phyloP scores from a whole-genome alignment of 2,888 invertebrate genomes.

The Glaucopsyche alexis region DNA sequence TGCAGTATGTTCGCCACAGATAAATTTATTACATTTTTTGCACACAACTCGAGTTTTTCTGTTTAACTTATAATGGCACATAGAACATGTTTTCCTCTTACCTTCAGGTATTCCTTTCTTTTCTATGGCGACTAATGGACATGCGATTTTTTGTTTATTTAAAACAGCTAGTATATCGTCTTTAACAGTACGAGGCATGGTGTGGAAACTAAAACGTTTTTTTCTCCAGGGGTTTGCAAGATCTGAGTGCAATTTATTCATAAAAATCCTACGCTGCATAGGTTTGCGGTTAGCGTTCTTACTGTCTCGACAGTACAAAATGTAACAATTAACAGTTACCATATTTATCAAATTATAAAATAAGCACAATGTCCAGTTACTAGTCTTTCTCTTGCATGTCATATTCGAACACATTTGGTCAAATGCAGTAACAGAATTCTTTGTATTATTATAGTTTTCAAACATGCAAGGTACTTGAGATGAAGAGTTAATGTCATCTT shows the following conservation, averaged over 20 bases:
- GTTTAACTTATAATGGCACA: background rate
- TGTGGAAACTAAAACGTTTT: background rate
- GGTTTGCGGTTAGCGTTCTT: background rate
- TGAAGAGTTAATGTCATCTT: background rate
- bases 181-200: slow-evolving; percentile 1
- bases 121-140: background rate
- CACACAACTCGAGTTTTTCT: slow-evolving; percentile 10
- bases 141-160: background rate
- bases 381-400: background rate
- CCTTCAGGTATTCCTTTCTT: background rate
- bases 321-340: background rate
- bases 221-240: slow-evolving; percentile 14
- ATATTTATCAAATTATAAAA: slow-evolving; percentile 6
- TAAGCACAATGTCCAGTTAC: slow-evolving; percentile 1
- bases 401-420: slow-evolving; percentile 10
- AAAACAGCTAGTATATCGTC: slow-evolving; percentile 7
- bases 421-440: background rate
- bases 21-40: slow-evolving; percentile 13
- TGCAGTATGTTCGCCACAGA: slow-evolving; percentile 1
- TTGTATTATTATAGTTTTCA: background rate
- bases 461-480: background rate
- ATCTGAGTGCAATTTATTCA: background rate
- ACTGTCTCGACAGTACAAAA: slow-evolving; percentile 1
- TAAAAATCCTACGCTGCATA: background rate
- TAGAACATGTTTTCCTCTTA: background rate